Evolutionary conservation across 2,797 vertebrate species (phyloP).

Genomic region (Hozukius guyotensis): DNA sequence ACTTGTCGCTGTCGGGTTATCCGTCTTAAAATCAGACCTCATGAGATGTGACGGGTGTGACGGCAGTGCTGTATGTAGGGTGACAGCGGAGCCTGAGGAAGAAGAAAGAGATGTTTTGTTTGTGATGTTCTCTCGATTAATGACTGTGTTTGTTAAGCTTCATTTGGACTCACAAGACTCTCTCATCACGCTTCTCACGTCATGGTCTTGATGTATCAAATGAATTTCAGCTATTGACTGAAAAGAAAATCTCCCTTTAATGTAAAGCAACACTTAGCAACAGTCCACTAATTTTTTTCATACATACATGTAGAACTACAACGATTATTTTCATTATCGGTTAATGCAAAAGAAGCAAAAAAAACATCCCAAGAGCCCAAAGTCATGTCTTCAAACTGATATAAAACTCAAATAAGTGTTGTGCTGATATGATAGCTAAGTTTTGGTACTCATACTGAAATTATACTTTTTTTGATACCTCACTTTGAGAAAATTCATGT

Average conservation of each 20-base stretch:
- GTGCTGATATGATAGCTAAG: neutral
- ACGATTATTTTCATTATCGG: neutral
- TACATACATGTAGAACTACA: neutral
- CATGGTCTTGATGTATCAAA: neutral
- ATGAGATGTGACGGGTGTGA: conserved; percentile 6
- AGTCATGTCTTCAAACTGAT: neutral
- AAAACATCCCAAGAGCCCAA: neutral
- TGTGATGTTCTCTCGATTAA: neutral
- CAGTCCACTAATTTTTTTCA: neutral
- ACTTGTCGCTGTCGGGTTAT: conserved; percentile 2
- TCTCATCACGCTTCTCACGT: neutral
- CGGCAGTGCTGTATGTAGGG: neutral
- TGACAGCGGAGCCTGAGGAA: neutral
- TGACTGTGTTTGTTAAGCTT: conserved; percentile 4
- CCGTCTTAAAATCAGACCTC: conserved; percentile 8
- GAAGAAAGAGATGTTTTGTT: neutral
- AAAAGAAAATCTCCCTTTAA: neutral
- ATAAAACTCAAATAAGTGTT: neutral
- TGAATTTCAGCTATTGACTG: neutral
- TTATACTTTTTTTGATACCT: neutral
- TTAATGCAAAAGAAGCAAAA: neutral
- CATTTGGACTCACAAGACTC: neutral
- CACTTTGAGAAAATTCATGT: neutral
- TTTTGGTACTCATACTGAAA: neutral
- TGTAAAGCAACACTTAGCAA: neutral